Evolutionary conservation across 2,113 vertebrate genomes (phyloP), one percentile per base, ranked within the genome.

Genomic region (Vidua chalybeata): DNA sequence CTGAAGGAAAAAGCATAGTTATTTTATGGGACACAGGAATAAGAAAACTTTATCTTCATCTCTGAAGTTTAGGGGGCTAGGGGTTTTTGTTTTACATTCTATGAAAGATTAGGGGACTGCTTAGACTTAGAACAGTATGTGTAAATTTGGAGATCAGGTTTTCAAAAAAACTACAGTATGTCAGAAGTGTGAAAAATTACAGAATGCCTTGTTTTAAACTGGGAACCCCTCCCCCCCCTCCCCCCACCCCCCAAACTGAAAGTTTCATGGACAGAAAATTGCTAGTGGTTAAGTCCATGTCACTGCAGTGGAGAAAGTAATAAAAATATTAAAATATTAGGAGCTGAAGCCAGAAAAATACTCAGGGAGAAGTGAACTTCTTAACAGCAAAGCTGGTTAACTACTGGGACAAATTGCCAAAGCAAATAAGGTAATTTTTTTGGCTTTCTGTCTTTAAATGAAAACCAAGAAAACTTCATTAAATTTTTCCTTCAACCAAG

Each of bases 231-330:
- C 35, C 35, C 35, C 35, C 35, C 35, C 35, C 35, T 35, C 9
- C 9, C 14, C 3, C 10, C 1, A 1, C 3, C 11, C 7, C 11
- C n/a, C 11, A 79, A 56, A 72, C 9, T 3, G 3, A n/a, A 73
- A 64, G 51, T 31, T 33, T 56, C 30, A 48, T 5, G 8, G 17
- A 19, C 23, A 59, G 52, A 76, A 76, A 76, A 69, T 23, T 10
- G 2, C 9, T 27, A 49, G 6, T 27, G 23, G 5, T 62, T 13
- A 63, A 69, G 63, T 28, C 10, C 2, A 19, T 54, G 15, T 37
- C 18, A 33, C 18, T 33, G 18, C 14, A 49, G 8, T 30, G 7
- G 13, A 67, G 16, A 80, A 75, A 37, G 15, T 39, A 18, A 52
- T 41, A 35, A 77, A 13, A 72, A 39, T 28, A 82, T 30, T 8